Base-by-base conservation (phyloP, 2,888 invertebrate genomes). In the Nomada fucata region DNA sequence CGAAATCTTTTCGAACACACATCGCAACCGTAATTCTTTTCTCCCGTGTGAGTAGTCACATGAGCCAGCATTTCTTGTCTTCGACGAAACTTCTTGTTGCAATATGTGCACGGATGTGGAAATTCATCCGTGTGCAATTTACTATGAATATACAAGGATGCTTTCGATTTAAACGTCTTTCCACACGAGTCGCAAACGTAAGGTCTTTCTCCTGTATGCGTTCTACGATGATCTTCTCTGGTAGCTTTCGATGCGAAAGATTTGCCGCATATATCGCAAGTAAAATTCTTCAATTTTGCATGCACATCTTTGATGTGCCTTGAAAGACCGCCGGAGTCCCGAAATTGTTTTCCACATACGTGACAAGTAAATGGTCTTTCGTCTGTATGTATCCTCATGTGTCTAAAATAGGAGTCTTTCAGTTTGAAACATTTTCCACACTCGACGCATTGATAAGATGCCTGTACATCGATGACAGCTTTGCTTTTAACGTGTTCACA, bases 41-140 rank as follows among this genome's bases (percentile, higher is more conserved):
- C 95, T 5, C 95, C 95, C 0, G 95, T 94, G 90, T 96, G 96
- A 72, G 95, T 94, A 61, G 94, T 88, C 1, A 90, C 72, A 50
- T 96, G 96, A 64, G 95, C 94, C 73, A 93, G 90, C 86, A 96
- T 92, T 89, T 96, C 95, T 29, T 94, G 94, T 36, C 93, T 92
- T 9, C 96, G 93, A 55, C 95, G 94, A 90, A 96, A 96, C 70
- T 91, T 92, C 64, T 95, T 95, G n/a, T 92, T 94, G 90, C 96
- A 96, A 18, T 90, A 88, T 0, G 91, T 73, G 85, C 95, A 95
- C 0, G 91, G 74, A 87, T 94, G 94, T 0, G 93, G 93, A 73
- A 94, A 92, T 2, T 93, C 88, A 5, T 95, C 94, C 4, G 94
- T 93, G 81, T 95, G 95, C 0, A 92, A 92, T 80, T 93, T 94